Percentiles rank a stretch among this genome's conserved stretches.
These are phyloP conservation scores for Oryzias woworae DNA, from an alignment of 2,113 vertebrate species.

Conservation along the genomic window DNA sequence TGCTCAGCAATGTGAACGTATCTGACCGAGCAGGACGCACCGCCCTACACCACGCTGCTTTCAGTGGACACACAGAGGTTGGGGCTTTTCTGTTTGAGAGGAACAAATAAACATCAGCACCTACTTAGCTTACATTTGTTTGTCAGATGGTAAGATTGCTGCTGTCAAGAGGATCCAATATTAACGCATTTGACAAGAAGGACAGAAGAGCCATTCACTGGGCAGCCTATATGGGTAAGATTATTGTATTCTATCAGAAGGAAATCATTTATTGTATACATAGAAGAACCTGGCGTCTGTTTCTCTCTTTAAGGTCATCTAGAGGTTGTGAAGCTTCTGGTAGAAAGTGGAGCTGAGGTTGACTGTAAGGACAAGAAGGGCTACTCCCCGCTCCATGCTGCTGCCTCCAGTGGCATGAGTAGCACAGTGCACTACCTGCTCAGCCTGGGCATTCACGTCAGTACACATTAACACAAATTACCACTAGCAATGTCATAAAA, in stretches of 20 bases:
- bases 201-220: constrained; percentile 96
- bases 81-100: not conserved
- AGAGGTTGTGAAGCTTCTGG: constrained; percentile 93
- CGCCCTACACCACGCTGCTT: constrained; percentile 94
- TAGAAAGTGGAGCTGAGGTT: constrained; percentile 91
- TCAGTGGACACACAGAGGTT: constrained; percentile 94
- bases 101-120: not conserved
- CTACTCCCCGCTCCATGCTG: constrained; percentile 93
- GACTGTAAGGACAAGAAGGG: constrained; percentile 98
- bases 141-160: constrained; percentile 94
- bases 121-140: constrained; percentile 6
- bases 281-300: not conserved
- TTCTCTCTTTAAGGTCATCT: constrained; percentile 83
- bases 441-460: constrained; percentile 91
- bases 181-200: constrained; percentile 98
- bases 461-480: constrained; percentile 40
- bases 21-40: constrained; percentile 94
- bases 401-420: constrained; percentile 96
- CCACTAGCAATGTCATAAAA: not conserved
- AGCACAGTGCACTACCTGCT: constrained; percentile 94
- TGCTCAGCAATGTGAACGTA: constrained; percentile 94
- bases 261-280: not conserved
- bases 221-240: constrained; percentile 97
- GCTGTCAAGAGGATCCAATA: constrained; percentile 95
- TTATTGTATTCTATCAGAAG: not conserved